Percentiles rank a stretch among this genome's conserved stretches.
These are phyloP conservation scores for Cryptoblepharus egeriae DNA, from an alignment of 2,797 vertebrate genomes.

Conservation along the genomic window DNA sequence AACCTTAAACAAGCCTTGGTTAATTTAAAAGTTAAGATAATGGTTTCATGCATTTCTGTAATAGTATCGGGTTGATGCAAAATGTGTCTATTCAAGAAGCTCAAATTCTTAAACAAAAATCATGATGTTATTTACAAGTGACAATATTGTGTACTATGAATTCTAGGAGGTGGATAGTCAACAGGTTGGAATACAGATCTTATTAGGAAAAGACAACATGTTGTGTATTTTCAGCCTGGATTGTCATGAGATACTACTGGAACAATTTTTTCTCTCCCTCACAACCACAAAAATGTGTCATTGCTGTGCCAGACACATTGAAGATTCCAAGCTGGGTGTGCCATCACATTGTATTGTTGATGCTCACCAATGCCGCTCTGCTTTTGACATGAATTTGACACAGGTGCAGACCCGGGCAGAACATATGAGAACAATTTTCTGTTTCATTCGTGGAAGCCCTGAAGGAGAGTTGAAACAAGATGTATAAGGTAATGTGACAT, in stretches of 20 bases:
- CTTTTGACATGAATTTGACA: constrained; percentile 76
- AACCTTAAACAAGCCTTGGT: neutral
- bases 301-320: constrained; percentile 59
- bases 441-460: constrained; percentile 80
- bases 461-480: constrained; percentile 77
- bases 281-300: constrained; percentile 60
- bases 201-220: constrained; percentile 45
- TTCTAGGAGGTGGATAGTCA: constrained; percentile 36
- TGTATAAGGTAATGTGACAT: constrained; percentile 73
- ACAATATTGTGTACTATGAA: constrained; percentile 16
- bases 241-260: constrained; percentile 54
- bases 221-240: constrained; percentile 59
- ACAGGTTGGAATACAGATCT: constrained; percentile 35
- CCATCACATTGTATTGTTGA: constrained; percentile 68
- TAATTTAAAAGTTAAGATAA: neutral
- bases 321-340: constrained; percentile 65
- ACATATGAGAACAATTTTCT: constrained; percentile 82
- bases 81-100: constrained; percentile 24
- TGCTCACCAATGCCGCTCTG: constrained; percentile 65
- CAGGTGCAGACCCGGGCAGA: constrained; percentile 76
- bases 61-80: neutral
- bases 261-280: constrained; percentile 50
- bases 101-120: neutral
- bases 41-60: neutral
- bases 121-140: neutral